Evolutionary conservation across 2,888 invertebrate species (phyloP).

Genomic region (Ceratothoa steindachneri): DNA sequence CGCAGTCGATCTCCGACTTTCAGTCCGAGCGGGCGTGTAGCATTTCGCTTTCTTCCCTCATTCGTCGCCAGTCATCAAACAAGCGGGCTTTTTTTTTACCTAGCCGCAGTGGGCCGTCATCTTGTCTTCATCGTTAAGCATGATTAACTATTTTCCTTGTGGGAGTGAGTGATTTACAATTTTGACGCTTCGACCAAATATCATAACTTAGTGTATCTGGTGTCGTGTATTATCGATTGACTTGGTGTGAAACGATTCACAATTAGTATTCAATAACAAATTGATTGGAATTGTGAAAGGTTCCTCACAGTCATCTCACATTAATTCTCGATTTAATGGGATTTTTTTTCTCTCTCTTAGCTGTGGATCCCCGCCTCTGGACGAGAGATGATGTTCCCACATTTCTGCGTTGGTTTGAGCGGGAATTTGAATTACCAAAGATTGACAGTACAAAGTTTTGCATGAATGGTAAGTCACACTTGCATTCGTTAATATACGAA

Average conservation of each 20-base stretch:
- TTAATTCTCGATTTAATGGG: too few relatives aligned
- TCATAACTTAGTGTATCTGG: too few relatives aligned
- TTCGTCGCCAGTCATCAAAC: neutral
- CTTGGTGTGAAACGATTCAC: too few relatives aligned
- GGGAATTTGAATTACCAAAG: constrained; percentile 84
- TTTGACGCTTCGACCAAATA: too few relatives aligned
- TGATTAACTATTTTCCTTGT: neutral
- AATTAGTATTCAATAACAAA: too few relatives aligned
- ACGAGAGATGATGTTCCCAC: constrained; percentile 80
- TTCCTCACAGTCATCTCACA: too few relatives aligned
- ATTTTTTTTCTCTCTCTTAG: constrained; percentile 56
- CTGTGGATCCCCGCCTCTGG: constrained; percentile 85
- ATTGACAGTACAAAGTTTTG: constrained; percentile 90
- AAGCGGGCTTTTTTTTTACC: neutral
- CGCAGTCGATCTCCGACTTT: too few relatives aligned
- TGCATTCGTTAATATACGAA: neutral
- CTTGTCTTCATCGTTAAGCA: neutral
- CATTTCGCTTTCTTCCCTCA: too few relatives aligned
- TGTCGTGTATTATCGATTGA: too few relatives aligned
- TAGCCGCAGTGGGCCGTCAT: too few relatives aligned
- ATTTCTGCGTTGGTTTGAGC: constrained; percentile 85
- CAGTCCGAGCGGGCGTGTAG: too few relatives aligned
- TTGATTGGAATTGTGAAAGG: too few relatives aligned
- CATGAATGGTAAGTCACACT: constrained; percentile 73
- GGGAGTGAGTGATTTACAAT: neutral